Evolutionary conservation across 2,888 invertebrate genomes (phyloP).

Genomic region (Pedicia rivosa): DNA sequence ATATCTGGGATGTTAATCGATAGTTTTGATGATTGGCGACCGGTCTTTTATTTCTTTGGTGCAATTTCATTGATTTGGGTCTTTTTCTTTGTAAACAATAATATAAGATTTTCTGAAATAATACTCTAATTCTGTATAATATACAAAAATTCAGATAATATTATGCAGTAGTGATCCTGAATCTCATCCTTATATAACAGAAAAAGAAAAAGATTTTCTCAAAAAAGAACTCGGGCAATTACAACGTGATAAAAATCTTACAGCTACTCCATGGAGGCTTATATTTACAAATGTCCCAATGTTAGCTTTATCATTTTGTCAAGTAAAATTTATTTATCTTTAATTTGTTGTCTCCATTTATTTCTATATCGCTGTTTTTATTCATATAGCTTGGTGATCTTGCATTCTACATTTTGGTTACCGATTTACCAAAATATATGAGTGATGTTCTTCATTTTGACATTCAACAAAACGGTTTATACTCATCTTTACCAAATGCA

Average conservation of each 20-base stretch:
- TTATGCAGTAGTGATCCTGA: slow-evolving; percentile 51
- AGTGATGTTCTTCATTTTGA: slow-evolving; percentile 41
- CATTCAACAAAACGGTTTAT: slow-evolving; percentile 40
- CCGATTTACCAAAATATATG: slow-evolving; percentile 48
- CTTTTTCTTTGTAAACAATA: slow-evolving; percentile 41
- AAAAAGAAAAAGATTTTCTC: slow-evolving; percentile 50
- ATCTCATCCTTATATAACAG: slow-evolving; percentile 57
- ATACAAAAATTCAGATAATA: slow-evolving; percentile 30
- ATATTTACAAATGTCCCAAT: slow-evolving; percentile 53
- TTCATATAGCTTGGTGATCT: too few relatives aligned
- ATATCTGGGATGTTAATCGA: slow-evolving; percentile 54
- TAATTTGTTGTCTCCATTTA: too few relatives aligned
- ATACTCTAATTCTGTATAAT: neutral
- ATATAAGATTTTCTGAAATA: too few relatives aligned
- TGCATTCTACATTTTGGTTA: slow-evolving; percentile 49
- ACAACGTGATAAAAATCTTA: slow-evolving; percentile 35
- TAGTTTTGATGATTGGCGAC: slow-evolving; percentile 49
- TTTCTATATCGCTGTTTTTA: too few relatives aligned
- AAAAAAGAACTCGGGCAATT: slow-evolving; percentile 43
- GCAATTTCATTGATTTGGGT: slow-evolving; percentile 60
- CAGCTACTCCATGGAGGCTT: slow-evolving; percentile 52
- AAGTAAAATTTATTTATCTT: too few relatives aligned
- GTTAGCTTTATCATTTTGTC: slow-evolving; percentile 61
- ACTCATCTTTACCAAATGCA: slow-evolving; percentile 42
- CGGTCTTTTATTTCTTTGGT: slow-evolving; percentile 74